Conservation (phyloP, 2,113 vertebrate species). For the Pogonocichla stellata region DNA sequence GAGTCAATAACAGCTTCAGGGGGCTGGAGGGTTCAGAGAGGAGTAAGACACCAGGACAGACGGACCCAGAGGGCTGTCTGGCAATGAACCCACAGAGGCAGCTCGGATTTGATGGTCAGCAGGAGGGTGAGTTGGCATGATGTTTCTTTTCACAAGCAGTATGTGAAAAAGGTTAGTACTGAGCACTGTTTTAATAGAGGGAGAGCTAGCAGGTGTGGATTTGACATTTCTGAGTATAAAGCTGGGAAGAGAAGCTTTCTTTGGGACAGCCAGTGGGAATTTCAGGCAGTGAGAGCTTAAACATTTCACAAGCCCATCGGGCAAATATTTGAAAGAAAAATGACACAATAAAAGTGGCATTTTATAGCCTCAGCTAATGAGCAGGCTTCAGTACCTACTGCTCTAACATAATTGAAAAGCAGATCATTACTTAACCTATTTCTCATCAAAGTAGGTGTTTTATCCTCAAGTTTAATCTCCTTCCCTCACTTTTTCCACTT, state of each 20-base stretch:
- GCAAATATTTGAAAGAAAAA: conserved; percentile 48
- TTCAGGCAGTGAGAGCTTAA: background rate
- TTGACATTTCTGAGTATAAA: background rate
- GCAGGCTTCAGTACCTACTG: conserved; percentile 1
- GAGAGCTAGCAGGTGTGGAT: background rate
- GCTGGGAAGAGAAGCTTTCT: background rate
- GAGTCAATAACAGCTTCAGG: background rate
- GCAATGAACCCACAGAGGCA: background rate
- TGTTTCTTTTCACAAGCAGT: conserved; percentile 21
- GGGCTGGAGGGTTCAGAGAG: background rate
- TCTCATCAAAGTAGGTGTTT: background rate
- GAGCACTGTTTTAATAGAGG: background rate
- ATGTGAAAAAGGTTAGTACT: background rate
- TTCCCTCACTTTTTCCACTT: background rate
- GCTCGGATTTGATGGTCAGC: conserved; percentile 1
- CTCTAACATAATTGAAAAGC: conserved; percentile 28
- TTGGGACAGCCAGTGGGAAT: background rate
- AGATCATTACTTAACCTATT: background rate
- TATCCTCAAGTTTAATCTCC: conserved; percentile 10
- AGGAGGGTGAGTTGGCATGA: background rate
- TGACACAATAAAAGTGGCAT: conserved; percentile 20
- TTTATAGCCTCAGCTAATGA: conserved; percentile 40
- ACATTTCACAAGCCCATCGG: background rate
- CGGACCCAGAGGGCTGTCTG: background rate
- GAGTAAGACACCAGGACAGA: background rate